A percentile compares a stretch with the other conserved stretches of the same genome.
These are phyloP conservation scores for Plodia interpunctella DNA, from an alignment of 1,140 invertebrate genomes.

Conservation along the genomic window DNA sequence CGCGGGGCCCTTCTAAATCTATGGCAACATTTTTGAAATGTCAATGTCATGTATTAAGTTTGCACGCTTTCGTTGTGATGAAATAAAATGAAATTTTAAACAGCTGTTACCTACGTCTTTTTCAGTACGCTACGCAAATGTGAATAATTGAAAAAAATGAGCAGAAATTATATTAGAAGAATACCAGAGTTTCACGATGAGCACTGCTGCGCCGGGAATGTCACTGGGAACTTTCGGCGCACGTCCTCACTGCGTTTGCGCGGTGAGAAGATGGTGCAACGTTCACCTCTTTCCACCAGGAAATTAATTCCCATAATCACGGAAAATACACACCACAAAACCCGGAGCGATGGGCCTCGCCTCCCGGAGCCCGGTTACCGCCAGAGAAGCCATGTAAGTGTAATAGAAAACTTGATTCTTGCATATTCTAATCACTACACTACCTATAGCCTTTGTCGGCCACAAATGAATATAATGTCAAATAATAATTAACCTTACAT, in stretches of 20 bases:
- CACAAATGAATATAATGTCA: too few relatives aligned
- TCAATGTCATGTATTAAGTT: conserved; percentile 9
- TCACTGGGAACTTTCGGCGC: conserved; percentile 67
- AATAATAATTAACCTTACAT: conserved; percentile 11
- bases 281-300: conserved; percentile 63
- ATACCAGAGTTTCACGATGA: conserved; percentile 65
- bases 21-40: conserved; percentile 16
- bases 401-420: not conserved
- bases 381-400: conserved; percentile 67
- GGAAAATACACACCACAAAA: conserved; percentile 65
- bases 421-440: conserved; percentile 19
- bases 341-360: conserved; percentile 62
- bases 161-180: conserved; percentile 60
- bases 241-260: conserved; percentile 73
- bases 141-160: conserved; percentile 65
- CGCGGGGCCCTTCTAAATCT: too few relatives aligned
- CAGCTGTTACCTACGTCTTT: conserved; percentile 50
- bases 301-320: conserved; percentile 73
- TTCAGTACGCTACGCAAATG: conserved; percentile 59
- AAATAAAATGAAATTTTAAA: conserved; percentile 19
- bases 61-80: conserved; percentile 21
- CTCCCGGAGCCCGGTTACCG: conserved; percentile 61
- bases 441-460: conserved; percentile 25
- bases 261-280: conserved; percentile 75
- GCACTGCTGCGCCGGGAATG: conserved; percentile 66